These are phyloP conservation scores for Volucella inanis DNA, from an alignment of 2,888 invertebrate genomes.

Conservation along the genomic window DNA sequence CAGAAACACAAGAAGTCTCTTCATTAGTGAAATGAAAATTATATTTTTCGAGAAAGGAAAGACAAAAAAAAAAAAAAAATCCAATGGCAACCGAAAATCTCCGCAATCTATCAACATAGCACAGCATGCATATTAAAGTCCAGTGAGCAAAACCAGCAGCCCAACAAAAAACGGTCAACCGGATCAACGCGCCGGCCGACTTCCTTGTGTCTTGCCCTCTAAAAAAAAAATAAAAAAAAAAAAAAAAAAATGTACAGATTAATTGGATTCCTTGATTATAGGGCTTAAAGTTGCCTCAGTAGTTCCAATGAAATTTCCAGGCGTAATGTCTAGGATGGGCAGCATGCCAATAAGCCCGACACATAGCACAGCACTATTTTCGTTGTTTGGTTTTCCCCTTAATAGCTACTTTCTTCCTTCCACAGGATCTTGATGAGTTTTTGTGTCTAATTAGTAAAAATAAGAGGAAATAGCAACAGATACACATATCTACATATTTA, in stretches of 20 bases:
- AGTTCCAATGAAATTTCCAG: conserved; percentile 57
- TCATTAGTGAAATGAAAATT: too few relatives aligned
- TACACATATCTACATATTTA: neutral
- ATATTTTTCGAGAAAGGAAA: too few relatives aligned
- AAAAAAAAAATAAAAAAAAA: too few relatives aligned
- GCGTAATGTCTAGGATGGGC: conserved; percentile 4
- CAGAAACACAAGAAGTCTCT: too few relatives aligned
- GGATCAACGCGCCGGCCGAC: neutral
- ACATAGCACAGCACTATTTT: conserved; percentile 5
- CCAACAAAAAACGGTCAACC: too few relatives aligned
- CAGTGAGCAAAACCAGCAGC: too few relatives aligned
- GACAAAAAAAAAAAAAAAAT: too few relatives aligned
- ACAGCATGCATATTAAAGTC: too few relatives aligned
- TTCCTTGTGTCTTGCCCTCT: conserved; percentile 40
- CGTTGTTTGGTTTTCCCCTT: neutral
- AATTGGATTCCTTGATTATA: conserved; percentile 69
- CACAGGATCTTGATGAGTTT: conserved; percentile 53
- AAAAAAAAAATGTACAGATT: conserved; percentile 51
- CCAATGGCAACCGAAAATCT: too few relatives aligned
- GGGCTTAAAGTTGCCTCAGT: conserved; percentile 24
- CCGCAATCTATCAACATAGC: too few relatives aligned
- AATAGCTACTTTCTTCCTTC: neutral
- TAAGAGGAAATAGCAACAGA: conserved; percentile 7
- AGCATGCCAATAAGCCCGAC: conserved; percentile 46
- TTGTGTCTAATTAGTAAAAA: conserved; percentile 60